A percentile compares a stretch with the other conserved stretches of the same genome.
Conservation (phyloP, 2,888 invertebrate genomes). For the Hirtodrosophila cameraria region DNA sequence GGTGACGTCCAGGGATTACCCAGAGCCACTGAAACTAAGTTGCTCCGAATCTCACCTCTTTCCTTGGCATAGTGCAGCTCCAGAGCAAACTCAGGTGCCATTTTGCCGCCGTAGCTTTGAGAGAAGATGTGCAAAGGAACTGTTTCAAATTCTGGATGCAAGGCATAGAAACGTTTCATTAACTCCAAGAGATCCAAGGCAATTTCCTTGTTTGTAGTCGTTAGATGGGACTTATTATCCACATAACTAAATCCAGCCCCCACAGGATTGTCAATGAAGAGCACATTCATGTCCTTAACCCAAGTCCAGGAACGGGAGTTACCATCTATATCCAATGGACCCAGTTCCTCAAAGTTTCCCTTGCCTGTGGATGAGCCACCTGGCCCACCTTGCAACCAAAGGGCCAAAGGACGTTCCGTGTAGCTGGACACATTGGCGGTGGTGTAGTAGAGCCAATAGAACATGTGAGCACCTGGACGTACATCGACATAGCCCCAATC, state of each 20-base stretch:
- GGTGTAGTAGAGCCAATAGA: constrained; percentile 94
- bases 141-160: constrained; percentile 88
- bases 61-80: constrained; percentile 86
- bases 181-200: constrained; percentile 91
- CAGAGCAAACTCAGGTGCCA: constrained; percentile 93
- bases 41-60: constrained; percentile 87
- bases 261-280: constrained; percentile 96
- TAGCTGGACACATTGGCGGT: constrained; percentile 86
- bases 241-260: constrained; percentile 94
- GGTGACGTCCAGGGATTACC: constrained; percentile 97
- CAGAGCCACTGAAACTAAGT: constrained; percentile 91
- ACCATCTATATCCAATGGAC: constrained; percentile 89
- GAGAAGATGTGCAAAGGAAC: constrained; percentile 93
- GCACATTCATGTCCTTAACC: constrained; percentile 91
- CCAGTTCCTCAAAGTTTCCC: constrained; percentile 94
- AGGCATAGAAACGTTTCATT: constrained; percentile 88
- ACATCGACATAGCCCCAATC: constrained; percentile 91
- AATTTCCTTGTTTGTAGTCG: constrained; percentile 87
- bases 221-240: constrained; percentile 85
- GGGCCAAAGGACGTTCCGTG: constrained; percentile 89
- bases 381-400: constrained; percentile 96
- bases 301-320: constrained; percentile 90
- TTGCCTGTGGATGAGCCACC: constrained; percentile 91
- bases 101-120: constrained; percentile 97
- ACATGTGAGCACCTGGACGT: constrained; percentile 91